Evolutionary conservation across 2,888 invertebrate genomes (phyloP), one percentile per base, ranked within the genome.

Genomic region (Stenodera caucasica): DNA sequence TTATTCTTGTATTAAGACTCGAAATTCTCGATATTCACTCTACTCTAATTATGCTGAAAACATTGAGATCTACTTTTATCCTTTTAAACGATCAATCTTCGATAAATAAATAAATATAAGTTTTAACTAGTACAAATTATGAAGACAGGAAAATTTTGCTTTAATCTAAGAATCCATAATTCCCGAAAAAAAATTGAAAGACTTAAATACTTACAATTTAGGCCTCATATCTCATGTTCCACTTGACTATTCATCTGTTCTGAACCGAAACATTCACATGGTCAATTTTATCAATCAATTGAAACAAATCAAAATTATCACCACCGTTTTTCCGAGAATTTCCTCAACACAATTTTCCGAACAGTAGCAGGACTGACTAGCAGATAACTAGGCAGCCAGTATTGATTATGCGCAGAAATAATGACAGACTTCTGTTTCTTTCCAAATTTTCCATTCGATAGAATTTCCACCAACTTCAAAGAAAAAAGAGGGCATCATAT

Each of bases 341-440:
- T 54, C 58, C 49, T 60, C 57, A 53, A 62, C 63, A 69, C 65
- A 63, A 59, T 61, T 68, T 66, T 66, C 60, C 60, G 69, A 71
- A 69, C 68, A 68, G 67, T 68, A 70, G 69, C 68, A 69, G 67
- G 70, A 69, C 61, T 67, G 60, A 70, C 65, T 66, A 63, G 66
- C 60, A 65, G 66, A 68, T 65, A 45, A 45, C 68, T 66, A 70
- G 72, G 70, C 68, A 70, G 70, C 67, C 68, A 66, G 70, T 77
- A 78, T 78, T 74, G 77, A 78, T 78, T 77, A 64, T 76, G 76
- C 75, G 76, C 76, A 70, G 69, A 64, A 62, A 67, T 60, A 66
- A 66, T 68, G 69, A 59, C 63, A 35, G 55, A 35, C 33, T 12
- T 35, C 67, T 7, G 6, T 30, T 1, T 0, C 23, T 45, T 23